Conservation (phyloP, 2,797 vertebrate genomes). For the Poecilia wingei region DNA sequence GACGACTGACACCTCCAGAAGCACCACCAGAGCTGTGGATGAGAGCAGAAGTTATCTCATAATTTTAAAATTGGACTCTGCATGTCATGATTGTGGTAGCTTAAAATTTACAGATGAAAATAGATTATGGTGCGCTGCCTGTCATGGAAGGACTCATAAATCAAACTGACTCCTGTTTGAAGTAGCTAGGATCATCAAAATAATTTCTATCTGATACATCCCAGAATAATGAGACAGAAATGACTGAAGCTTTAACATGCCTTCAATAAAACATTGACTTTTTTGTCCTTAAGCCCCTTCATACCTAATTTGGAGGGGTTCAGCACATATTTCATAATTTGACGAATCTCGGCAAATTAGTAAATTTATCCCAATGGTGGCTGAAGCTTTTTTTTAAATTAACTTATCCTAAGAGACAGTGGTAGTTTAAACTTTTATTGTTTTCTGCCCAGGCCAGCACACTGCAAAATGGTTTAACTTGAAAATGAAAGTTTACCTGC, state of each 20-base stretch:
- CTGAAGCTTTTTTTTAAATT: not conserved
- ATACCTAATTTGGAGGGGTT: not conserved
- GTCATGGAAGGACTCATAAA: not conserved
- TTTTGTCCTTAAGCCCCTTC: not conserved
- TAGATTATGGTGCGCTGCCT: not conserved
- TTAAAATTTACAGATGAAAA: not conserved
- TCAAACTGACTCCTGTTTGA: not conserved
- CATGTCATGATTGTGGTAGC: not conserved
- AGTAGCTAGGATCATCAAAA: not conserved
- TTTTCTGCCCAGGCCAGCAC: not conserved
- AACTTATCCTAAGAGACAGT: not conserved
- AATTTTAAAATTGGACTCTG: not conserved
- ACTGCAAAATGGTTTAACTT: not conserved
- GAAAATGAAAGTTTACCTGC: too few relatives aligned
- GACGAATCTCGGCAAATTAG: not conserved
- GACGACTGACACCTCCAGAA: constrained; percentile 52
- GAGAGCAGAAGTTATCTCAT: constrained; percentile 9
- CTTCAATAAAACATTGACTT: not conserved
- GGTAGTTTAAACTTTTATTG: not conserved
- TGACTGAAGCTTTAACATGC: not conserved
- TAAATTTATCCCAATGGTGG: not conserved
- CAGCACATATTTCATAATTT: not conserved
- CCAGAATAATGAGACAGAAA: not conserved
- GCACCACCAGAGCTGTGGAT: constrained; percentile 36
- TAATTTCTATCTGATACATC: not conserved